Evolutionary conservation across 2,113 vertebrate species (phyloP), one percentile per base, ranked within the genome.

Genomic region (Pantherophis guttatus): DNA sequence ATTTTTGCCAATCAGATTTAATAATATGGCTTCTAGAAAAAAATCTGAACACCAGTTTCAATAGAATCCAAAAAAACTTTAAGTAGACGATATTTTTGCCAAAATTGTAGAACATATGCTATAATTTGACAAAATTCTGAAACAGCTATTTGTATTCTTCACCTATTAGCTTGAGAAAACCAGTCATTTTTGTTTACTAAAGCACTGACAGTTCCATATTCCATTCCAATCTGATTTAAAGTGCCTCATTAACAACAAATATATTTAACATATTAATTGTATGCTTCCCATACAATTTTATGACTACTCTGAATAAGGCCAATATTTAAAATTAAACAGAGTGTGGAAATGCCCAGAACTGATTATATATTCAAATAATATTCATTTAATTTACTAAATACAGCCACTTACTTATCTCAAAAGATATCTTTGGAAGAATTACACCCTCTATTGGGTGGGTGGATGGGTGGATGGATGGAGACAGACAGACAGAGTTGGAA

Each of bases 371-470:
- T 90, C 96, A 97, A 96, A 95, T 89, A 65, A 93, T 94, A 92
- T 90, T 59, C 75, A 97, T 93, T 97, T 95, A 87, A 96, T 96
- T 52, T 87, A 54, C 96, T 96, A 96, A 96, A 96, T 96, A 97
- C 21, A 95, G 89, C 89, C 93, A 86, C 89, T 93, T 92, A 88
- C 94, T 97, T 97, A 98, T 97, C 97, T 96, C 95, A 86, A 89
- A 91, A 95, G 94, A 90, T 95, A 95, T 90, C 91, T 57, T 94
- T 96, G 95, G 97, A 97, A 94, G 81, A 96, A 93, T 53, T 96
- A 54, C 39, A 39, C 39, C 89, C 95, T 48, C 48, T 48, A 48
- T 48, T 48, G 48, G 5, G 9, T 52, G 50, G 52, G 52, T 52
- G 52, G 1, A 10, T 52, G 50, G 52, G 52, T 52, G 52, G 1